Conservation (phyloP, 1,140 invertebrate species). For the Littorina saxatilis region DNA sequence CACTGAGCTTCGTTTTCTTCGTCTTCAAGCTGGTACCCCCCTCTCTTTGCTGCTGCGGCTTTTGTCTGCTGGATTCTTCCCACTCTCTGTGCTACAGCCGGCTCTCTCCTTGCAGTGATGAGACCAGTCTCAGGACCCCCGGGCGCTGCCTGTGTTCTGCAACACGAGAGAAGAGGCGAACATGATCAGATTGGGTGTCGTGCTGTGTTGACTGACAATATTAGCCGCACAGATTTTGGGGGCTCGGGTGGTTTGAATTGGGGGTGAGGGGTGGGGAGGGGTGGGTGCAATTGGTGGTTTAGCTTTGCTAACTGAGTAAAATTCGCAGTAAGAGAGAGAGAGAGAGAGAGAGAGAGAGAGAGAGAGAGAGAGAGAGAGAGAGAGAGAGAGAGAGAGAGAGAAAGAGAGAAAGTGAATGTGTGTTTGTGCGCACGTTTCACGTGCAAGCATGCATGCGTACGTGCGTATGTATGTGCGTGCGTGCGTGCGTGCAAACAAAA, state of each 20-base stretch:
- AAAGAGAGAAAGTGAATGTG: no score
- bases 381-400: neutral
- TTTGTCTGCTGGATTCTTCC: no score
- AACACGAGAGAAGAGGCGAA: neutral
- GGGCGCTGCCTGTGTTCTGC: neutral
- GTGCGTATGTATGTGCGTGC: neutral
- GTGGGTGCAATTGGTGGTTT: neutral
- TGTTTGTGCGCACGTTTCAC: no score
- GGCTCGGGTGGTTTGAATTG: neutral
- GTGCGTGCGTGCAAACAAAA: no score
- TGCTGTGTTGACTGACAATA: neutral
- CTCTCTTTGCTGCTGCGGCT: no score
- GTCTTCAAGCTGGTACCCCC: no score
- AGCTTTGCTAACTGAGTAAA: neutral
- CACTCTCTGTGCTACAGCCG: no score
- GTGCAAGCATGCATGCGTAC: neutral
- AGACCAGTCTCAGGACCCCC: no score
- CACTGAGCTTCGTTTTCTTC: no score
- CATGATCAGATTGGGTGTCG: neutral
- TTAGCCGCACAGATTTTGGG: neutral
- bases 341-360: neutral
- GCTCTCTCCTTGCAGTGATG: no score
- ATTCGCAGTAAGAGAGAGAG: neutral
- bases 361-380: neutral
- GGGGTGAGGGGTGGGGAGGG: neutral